Conservation (phyloP, 2,113 vertebrate genomes). For the Tricholaema leucomelas region DNA sequence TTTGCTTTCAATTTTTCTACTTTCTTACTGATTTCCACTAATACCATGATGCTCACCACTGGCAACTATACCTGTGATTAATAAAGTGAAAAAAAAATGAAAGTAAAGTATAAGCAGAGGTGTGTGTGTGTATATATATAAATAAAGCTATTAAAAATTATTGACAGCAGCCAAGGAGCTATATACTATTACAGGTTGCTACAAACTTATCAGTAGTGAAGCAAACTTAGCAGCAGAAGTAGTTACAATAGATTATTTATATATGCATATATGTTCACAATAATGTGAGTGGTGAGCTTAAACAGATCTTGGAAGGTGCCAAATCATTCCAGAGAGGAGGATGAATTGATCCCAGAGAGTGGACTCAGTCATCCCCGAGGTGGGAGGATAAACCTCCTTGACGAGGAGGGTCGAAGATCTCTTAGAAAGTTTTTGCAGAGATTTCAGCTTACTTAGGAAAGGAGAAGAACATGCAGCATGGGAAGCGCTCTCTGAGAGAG, state of each 20-base stretch:
- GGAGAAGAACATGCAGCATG: fast-evolving
- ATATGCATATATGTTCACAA: background rate
- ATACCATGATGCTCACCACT: background rate
- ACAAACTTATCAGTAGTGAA: background rate
- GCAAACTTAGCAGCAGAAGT: background rate
- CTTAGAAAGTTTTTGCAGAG: background rate
- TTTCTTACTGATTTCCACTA: background rate
- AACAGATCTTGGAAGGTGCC: background rate
- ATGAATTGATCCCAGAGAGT: background rate
- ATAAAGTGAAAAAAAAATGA: background rate
- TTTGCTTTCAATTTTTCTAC: background rate
- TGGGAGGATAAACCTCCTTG: background rate
- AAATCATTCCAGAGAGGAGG: background rate
- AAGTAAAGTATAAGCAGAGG: no score
- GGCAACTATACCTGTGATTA: background rate
- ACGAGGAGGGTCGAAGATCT: background rate
- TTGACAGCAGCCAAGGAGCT: background rate
- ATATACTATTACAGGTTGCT: background rate
- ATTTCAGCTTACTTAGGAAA: background rate
- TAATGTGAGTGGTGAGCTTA: background rate
- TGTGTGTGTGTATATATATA: background rate
- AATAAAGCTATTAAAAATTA: background rate
- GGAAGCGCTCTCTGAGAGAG: background rate
- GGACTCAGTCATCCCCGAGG: background rate
- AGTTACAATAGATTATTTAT: background rate